Percentiles rank a stretch among this genome's conserved stretches.
phyloP scores from a whole-genome alignment of 1,140 invertebrate genomes.

The Drosophila tropicalis region DNA sequence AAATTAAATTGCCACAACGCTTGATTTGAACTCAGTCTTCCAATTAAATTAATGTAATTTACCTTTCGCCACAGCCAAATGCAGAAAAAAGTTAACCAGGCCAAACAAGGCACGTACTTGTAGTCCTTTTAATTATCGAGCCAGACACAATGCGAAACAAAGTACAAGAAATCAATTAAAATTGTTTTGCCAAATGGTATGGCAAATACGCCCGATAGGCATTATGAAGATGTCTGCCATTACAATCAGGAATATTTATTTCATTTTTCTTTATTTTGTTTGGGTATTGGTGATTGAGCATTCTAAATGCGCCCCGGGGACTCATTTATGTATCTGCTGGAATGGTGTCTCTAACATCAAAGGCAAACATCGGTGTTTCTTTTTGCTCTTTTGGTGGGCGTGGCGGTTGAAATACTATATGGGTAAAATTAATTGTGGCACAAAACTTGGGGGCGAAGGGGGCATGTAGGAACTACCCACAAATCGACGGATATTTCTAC shows the following conservation, averaged over 20 bases:
- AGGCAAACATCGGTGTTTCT: constrained; percentile 24
- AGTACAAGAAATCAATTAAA: constrained; percentile 67
- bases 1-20: no score
- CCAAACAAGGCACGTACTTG: constrained; percentile 14
- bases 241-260: constrained; percentile 28
- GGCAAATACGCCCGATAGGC: constrained; percentile 34
- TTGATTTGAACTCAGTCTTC: no score
- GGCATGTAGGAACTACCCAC: no score
- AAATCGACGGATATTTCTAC: no score
- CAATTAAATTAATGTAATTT: background rate
- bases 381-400: background rate
- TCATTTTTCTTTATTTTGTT: background rate
- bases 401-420: constrained; percentile 2
- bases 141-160: constrained; percentile 35
- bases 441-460: no score
- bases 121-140: constrained; percentile 52
- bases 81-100: constrained; percentile 25
- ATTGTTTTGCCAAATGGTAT: constrained; percentile 43
- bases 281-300: background rate
- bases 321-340: constrained; percentile 44
- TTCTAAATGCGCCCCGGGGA: constrained; percentile 64
- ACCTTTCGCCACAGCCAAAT: constrained; percentile 11
- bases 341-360: constrained; percentile 39
- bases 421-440: background rate
- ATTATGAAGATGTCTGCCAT: constrained; percentile 22